Evolutionary conservation across 1,140 invertebrate species (phyloP), one percentile per base, ranked within the genome.

Genomic region (Aleiodes sp.): DNA sequence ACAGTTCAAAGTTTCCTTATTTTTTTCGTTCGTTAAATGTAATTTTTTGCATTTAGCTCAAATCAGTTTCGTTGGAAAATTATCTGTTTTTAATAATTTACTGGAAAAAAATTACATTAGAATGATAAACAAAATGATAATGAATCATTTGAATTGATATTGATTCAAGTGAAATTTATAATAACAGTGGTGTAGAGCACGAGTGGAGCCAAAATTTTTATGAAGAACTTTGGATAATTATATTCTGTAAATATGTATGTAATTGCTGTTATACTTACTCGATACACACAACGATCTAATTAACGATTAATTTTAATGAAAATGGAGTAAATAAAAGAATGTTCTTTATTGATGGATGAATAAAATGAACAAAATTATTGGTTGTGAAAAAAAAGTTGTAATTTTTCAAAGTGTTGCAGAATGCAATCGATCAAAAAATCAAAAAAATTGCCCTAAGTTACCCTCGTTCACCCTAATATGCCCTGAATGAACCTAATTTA

Each of bases 201-300:
- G 4, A 19, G 26, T 52, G 1, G 19, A 52, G 46, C 46, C 46
- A 52, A 52, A 52, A 52, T 24, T 52, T 4, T 39, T 8, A 24
- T 26, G 9, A 63, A 63, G 29, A 28, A 28, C 2, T 39, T 21
- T 21, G 6, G 7, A 63, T 63, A 39, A 39, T 39, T 63, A 41
- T 61, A 35, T 28, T 41, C 37, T 39, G 60, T 39, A 39, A 35
- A 39, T 28, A 63, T 63, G 33, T 26, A 39, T 41, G 60, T 63
- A n/a, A 41, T 33, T 41, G 33, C 37, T 35, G 19, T 37, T 37
- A 63, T 39, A 63, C 33, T 63, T 63, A 37, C 60, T 63, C 33
- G 2, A 63, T 14, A 16, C 16, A 46, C 4, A 63, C 19, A 63
- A 39, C 33, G 39, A 39, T 24, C 3, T 26, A 52, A 52, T 52